Base-by-base conservation (phyloP, 2,888 invertebrate genomes). In the Rhingia campestris region DNA sequence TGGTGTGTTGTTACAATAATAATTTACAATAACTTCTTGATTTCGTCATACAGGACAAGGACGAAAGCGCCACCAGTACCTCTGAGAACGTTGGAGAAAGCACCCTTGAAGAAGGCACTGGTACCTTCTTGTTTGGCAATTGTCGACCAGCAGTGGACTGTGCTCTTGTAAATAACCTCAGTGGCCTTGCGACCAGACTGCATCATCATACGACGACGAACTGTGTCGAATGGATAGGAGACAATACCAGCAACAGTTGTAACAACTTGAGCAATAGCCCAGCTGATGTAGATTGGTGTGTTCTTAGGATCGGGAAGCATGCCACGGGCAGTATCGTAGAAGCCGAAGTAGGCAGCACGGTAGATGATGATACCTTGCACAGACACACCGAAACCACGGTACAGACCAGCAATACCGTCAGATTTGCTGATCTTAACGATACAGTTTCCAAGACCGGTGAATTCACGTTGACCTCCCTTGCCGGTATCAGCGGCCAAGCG, bases 141-240 rank as follows among this genome's bases (percentile, higher is more conserved):
- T 92, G 96, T 96, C 72, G 93, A 89, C 96, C 97, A 97, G 94
- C 98, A 98, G 93, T 99, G 97, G 85, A 97, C 89, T 66, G 98
- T 98, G 92, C 93, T 95, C 93, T 96, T 98, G 95, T 98, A 98
- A 88, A 97, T 92, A 87, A 97, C 94, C 72, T 97, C 97, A 70
- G 92, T 92, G 93, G 95, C 95, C 89, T 94, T 94, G 87, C 96
- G 95, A 74, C 97, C 97, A 88, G 98, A 98, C 93, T 98, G 98
- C 98, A 99, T 99, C 98, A 99, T 99, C 97, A 99, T 97, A 92
- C 98, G 95, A 94, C 98, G 95, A 92, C 98, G 95, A 89, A 96
- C 95, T 41, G 98, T 98, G 93, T 99, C 98, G 93, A 99, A 96
- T 89, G 98, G 98, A 94, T 99, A 98, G 53, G 98, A 98, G 84